phyloP scores from a whole-genome alignment of 2,113 vertebrate species.

The Psophia crepitans region DNA sequence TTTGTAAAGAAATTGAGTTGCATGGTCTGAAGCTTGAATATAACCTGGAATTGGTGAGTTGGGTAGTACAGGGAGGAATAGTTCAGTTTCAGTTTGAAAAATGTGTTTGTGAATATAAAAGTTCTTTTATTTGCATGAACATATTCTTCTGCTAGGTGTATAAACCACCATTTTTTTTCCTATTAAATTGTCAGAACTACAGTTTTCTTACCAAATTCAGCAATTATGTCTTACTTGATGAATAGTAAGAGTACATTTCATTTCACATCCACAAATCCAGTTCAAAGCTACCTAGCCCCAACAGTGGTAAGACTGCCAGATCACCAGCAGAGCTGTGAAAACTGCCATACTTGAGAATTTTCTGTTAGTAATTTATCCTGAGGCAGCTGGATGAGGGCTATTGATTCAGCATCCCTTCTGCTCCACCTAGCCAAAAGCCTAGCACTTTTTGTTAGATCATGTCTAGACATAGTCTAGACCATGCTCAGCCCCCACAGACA shows the following conservation, averaged over 20 bases:
- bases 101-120: not conserved
- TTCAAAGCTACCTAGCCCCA: not conserved
- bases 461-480: slow-evolving; percentile 41
- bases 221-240: not conserved
- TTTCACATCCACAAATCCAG: not conserved
- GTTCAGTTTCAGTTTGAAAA: not conserved
- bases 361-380: not conserved
- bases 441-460: slow-evolving; percentile 24
- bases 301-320: not conserved
- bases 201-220: not conserved
- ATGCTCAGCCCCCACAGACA: not conserved
- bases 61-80: not conserved
- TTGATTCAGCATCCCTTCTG: not conserved
- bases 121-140: not conserved
- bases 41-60: not conserved
- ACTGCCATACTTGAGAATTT: not conserved
- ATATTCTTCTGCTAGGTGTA: not conserved
- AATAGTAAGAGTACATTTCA: not conserved
- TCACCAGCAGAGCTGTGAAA: not conserved
- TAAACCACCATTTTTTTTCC: not conserved
- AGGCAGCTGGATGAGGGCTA: not conserved
- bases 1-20: not conserved
- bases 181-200: not conserved
- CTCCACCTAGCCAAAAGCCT: slow-evolving; percentile 9
- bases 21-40: not conserved